A percentile compares a stretch with the other conserved stretches of the same genome.
phyloP scores from a whole-genome alignment of 2,797 vertebrate species.

The Strix occidentalis region DNA sequence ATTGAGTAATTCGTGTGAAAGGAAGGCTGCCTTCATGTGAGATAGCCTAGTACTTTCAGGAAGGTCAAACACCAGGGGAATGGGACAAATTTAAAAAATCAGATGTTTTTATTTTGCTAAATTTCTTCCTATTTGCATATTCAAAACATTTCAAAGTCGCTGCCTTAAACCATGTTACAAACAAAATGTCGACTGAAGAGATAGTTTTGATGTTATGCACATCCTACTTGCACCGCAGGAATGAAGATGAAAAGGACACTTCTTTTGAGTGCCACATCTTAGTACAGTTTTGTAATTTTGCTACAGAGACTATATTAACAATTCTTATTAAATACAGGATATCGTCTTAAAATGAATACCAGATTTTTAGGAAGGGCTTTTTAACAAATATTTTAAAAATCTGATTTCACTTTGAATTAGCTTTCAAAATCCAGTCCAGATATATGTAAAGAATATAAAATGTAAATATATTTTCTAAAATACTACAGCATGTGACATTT shows the following conservation, averaged over 20 bases:
- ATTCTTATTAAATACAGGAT: slow-evolving; percentile 57
- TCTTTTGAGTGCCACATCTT: slow-evolving; percentile 36
- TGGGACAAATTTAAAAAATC: slow-evolving; percentile 18
- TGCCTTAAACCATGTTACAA: slow-evolving; percentile 22
- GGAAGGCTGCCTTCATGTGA: not conserved
- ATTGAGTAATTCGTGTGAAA: slow-evolving; percentile 11
- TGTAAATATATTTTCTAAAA: slow-evolving; percentile 61
- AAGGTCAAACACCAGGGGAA: slow-evolving; percentile 33
- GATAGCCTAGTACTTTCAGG: slow-evolving; percentile 4
- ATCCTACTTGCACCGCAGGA: slow-evolving; percentile 52
- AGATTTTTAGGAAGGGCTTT: slow-evolving; percentile 60
- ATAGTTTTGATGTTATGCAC: slow-evolving; percentile 54
- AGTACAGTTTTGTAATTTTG: slow-evolving; percentile 47
- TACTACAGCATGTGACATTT: slow-evolving; percentile 57
- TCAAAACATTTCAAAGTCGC: slow-evolving; percentile 35
- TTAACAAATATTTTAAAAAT: slow-evolving; percentile 57
- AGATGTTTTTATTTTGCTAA: slow-evolving; percentile 49
- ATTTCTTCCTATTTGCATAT: slow-evolving; percentile 52
- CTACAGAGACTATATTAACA: slow-evolving; percentile 27
- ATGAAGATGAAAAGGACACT: slow-evolving; percentile 53
- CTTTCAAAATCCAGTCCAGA: slow-evolving; percentile 53
- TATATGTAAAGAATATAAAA: slow-evolving; percentile 51
- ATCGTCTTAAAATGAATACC: slow-evolving; percentile 54
- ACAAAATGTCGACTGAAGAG: slow-evolving; percentile 26
- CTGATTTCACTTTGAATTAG: slow-evolving; percentile 64